phyloP scores from a whole-genome alignment of 2,888 invertebrate species.

The Alsophila aescularia region DNA sequence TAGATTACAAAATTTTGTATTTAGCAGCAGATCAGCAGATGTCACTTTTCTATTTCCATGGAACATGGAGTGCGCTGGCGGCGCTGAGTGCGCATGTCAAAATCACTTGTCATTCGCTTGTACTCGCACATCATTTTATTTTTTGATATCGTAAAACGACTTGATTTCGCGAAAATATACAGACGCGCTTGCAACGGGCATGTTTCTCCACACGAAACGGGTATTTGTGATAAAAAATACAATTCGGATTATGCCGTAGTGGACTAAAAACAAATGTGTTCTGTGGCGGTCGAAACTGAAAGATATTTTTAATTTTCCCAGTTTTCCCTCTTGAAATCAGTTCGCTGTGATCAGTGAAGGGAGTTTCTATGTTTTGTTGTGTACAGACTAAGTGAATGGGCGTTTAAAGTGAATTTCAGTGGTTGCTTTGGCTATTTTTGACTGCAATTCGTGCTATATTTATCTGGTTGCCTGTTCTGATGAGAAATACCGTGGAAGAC shows the following conservation, averaged over 20 bases:
- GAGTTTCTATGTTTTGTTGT: slow-evolving; percentile 50
- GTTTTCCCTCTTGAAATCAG: slow-evolving; percentile 53
- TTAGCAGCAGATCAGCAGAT: not conserved
- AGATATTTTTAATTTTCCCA: slow-evolving; percentile 58
- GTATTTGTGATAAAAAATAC: slow-evolving; percentile 55
- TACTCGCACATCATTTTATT: slow-evolving; percentile 68
- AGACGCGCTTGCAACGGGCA: slow-evolving; percentile 63
- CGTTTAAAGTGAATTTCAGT: slow-evolving; percentile 55
- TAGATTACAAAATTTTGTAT: not conserved
- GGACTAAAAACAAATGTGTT: slow-evolving; percentile 48
- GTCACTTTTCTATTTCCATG: not conserved
- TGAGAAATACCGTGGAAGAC: slow-evolving; percentile 63
- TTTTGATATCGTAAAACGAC: slow-evolving; percentile 72
- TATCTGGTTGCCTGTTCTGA: slow-evolving; percentile 64
- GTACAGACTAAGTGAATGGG: slow-evolving; percentile 60
- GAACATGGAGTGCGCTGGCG: slow-evolving; percentile 47
- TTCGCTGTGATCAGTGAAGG: slow-evolving; percentile 37
- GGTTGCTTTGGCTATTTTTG: slow-evolving; percentile 65
- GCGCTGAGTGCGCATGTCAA: slow-evolving; percentile 79
- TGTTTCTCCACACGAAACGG: slow-evolving; percentile 55
- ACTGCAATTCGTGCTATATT: slow-evolving; percentile 70
- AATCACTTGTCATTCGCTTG: slow-evolving; percentile 59
- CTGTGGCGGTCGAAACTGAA: slow-evolving; percentile 49
- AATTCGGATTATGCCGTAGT: slow-evolving; percentile 52
- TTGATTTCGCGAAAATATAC: slow-evolving; percentile 63